Percentiles rank a stretch among this genome's conserved stretches.
These are phyloP conservation scores for Mactromeris polynyma DNA, from an alignment of 2,888 invertebrate species.

Conservation along the genomic window DNA sequence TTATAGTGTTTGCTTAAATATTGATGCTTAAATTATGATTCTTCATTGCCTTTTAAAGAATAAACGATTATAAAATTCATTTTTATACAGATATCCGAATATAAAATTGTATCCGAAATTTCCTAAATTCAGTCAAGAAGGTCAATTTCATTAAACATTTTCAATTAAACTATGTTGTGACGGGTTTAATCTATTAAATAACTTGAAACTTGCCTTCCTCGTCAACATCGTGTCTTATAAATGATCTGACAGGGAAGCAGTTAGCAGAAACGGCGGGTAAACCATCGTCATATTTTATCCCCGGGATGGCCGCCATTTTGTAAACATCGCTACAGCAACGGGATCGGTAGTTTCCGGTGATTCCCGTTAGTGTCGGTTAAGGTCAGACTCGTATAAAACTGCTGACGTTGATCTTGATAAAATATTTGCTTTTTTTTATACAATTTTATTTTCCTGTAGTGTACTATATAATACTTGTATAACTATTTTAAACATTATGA, in stretches of 20 bases:
- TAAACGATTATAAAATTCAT: neutral
- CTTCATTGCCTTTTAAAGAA: neutral
- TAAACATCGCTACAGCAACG: constrained; percentile 83
- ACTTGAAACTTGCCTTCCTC: constrained; percentile 62
- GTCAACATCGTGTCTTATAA: constrained; percentile 75
- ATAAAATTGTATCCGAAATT: neutral
- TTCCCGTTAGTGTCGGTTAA: neutral
- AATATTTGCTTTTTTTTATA: no score
- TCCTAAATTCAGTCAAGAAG: neutral
- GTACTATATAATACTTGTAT: no score
- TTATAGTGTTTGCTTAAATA: no score
- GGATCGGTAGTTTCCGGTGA: neutral
- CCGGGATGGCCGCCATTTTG: constrained; percentile 83
- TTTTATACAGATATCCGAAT: neutral
- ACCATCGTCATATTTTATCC: constrained; percentile 84
- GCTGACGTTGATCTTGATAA: no score
- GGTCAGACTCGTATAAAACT: neutral
- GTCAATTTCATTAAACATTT: neutral
- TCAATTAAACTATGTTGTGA: no score
- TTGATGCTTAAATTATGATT: neutral
- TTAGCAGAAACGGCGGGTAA: constrained; percentile 80
- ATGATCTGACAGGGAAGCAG: constrained; percentile 85
- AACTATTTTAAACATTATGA: no score
- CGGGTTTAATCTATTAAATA: neutral
- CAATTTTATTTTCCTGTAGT: no score